Conservation (phyloP, 53 echinoderm and acorn worm genomes). For the Hippasteria phrygiana region DNA sequence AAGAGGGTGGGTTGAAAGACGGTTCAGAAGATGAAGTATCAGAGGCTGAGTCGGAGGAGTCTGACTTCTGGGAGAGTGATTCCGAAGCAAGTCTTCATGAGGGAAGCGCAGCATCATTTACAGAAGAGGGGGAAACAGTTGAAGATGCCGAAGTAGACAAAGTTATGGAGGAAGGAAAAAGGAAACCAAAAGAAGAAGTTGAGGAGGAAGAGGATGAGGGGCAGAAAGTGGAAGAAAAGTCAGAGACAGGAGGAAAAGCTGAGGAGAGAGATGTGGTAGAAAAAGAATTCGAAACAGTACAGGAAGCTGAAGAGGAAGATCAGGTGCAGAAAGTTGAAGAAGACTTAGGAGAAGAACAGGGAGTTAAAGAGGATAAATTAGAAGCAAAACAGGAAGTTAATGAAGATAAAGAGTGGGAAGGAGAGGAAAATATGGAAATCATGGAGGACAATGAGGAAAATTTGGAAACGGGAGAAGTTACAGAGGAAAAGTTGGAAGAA, state of each 20-base stretch:
- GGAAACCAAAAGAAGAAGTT: background rate
- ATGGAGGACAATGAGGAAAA: background rate
- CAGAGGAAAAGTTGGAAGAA: background rate
- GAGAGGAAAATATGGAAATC: background rate
- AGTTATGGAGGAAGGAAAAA: background rate
- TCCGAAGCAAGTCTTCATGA: conserved; percentile 11
- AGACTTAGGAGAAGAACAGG: background rate
- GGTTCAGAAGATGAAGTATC: conserved; percentile 1
- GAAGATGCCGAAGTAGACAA: background rate
- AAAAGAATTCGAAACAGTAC: background rate
- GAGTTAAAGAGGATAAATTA: background rate
- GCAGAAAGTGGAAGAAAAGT: background rate
- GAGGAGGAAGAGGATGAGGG: background rate
- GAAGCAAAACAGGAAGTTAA: background rate
- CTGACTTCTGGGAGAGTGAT: conserved; percentile 30
- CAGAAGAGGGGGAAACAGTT: background rate
- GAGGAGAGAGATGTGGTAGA: background rate
- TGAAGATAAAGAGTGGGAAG: background rate
- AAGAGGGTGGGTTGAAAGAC: background rate
- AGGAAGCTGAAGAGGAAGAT: background rate
- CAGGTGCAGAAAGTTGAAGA: background rate
- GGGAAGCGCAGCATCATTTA: background rate
- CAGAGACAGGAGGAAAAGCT: background rate
- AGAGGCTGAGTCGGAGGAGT: conserved; percentile 16
- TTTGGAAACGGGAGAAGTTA: background rate